Percentiles rank a stretch among this genome's conserved stretches.
Conservation (phyloP, 2,113 vertebrate genomes). For the Tonatia bakeri region DNA sequence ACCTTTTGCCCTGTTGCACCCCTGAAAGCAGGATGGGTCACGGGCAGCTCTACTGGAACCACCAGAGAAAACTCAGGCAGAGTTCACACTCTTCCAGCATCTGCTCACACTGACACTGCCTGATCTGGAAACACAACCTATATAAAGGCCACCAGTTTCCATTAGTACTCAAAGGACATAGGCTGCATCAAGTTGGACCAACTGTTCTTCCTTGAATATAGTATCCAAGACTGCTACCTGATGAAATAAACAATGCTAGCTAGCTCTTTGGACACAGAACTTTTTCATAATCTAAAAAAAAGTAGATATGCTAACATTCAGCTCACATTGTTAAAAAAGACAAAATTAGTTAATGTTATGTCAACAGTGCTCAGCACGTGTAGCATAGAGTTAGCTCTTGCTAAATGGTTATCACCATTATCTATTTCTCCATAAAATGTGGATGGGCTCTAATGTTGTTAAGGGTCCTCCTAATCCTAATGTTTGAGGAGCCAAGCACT, state of each 20-base stretch:
- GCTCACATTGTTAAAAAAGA: neutral
- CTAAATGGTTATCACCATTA: neutral
- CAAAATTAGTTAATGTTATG: neutral
- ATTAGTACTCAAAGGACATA: neutral
- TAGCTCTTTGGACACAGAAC: neutral
- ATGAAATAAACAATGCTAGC: neutral
- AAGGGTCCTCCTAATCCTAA: neutral
- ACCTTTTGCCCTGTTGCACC: neutral
- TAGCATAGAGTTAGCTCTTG: neutral
- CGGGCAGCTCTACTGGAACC: neutral
- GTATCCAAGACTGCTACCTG: neutral
- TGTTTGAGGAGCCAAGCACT: neutral
- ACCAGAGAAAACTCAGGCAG: neutral
- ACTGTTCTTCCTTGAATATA: neutral
- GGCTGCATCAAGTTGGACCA: neutral
- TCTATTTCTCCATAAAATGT: neutral
- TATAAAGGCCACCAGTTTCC: neutral
- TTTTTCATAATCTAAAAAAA: neutral
- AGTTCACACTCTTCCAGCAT: neutral
- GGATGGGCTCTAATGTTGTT: neutral
- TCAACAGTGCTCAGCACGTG: neutral
- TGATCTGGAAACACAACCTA: neutral
- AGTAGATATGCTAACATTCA: neutral
- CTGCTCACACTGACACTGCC: neutral
- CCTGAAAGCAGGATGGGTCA: neutral